phyloP scores from a whole-genome alignment of 37 sponge, comb jelly and placozoan genomes.

The Crambe crambe region DNA sequence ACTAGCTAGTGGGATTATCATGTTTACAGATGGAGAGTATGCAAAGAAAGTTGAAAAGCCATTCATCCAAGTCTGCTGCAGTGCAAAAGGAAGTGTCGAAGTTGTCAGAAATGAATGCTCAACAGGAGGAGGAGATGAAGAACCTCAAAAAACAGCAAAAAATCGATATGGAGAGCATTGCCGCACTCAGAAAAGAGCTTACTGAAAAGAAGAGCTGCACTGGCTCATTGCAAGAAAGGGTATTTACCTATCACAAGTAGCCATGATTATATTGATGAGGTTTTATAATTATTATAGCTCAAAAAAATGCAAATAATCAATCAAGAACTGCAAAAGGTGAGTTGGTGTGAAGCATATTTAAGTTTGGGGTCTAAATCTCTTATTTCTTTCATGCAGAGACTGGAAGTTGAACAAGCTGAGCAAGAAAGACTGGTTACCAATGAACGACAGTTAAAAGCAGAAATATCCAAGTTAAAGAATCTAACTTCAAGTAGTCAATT shows the following conservation, averaged over 20 bases:
- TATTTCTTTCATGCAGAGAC: background rate
- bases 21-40: background rate
- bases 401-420: constrained; percentile 7
- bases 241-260: background rate
- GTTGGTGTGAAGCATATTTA: background rate
- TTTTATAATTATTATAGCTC: constrained; percentile 2
- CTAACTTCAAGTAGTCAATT: background rate
- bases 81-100: constrained; percentile 11
- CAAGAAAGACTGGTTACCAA: background rate
- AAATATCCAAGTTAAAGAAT: constrained; percentile 19
- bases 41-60: background rate
- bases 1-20: too few relatives aligned
- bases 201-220: constrained; percentile 3
- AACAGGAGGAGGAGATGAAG: background rate
- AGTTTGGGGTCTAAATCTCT: background rate
- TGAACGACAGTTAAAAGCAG: constrained; percentile 23
- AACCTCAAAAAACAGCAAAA: background rate
- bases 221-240: constrained; percentile 21
- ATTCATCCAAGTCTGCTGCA: background rate
- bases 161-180: background rate
- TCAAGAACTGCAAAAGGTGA: constrained; percentile 29
- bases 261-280: too few relatives aligned
- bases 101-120: background rate
- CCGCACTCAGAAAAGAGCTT: constrained; percentile 4
- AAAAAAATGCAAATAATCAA: constrained; percentile 3